Percentiles rank a stretch among this genome's conserved stretches.
These are phyloP conservation scores for Nymphalis c-album DNA, from an alignment of 2,888 invertebrate species.

Conservation along the genomic window DNA sequence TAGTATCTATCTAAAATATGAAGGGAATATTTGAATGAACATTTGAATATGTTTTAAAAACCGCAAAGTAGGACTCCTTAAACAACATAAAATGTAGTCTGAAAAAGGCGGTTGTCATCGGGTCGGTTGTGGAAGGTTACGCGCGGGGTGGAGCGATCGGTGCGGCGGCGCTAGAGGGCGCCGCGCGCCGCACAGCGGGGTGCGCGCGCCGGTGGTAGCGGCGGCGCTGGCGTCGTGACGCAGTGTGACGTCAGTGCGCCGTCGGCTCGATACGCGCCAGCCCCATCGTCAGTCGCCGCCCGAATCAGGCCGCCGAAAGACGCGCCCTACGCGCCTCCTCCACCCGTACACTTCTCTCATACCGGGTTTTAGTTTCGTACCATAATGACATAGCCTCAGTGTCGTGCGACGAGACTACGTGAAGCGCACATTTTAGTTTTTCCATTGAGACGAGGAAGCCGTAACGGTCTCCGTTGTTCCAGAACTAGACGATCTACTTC, in stretches of 20 bases:
- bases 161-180: constrained; percentile 49
- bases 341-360: constrained; percentile 71
- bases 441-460: constrained; percentile 74
- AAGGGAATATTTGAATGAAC: no score
- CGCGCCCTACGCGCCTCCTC: constrained; percentile 72
- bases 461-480: constrained; percentile 79
- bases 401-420: constrained; percentile 75
- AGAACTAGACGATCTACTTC: constrained; percentile 78
- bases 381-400: constrained; percentile 80
- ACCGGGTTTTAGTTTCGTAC: constrained; percentile 79
- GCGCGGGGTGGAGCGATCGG: constrained; percentile 66
- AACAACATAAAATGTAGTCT: not conserved
- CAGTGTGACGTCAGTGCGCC: constrained; percentile 87
- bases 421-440: constrained; percentile 79
- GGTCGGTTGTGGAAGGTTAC: constrained; percentile 75
- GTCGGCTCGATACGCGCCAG: constrained; percentile 84
- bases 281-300: constrained; percentile 82
- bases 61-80: no score
- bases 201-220: constrained; percentile 68
- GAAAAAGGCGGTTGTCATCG: constrained; percentile 62
- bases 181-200: constrained; percentile 44
- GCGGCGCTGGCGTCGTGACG: constrained; percentile 82
- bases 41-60: no score
- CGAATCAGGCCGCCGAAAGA: constrained; percentile 76
- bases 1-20: no score